Conservation (phyloP, 2,888 invertebrate species). For the Drosophila demipolita region DNA sequence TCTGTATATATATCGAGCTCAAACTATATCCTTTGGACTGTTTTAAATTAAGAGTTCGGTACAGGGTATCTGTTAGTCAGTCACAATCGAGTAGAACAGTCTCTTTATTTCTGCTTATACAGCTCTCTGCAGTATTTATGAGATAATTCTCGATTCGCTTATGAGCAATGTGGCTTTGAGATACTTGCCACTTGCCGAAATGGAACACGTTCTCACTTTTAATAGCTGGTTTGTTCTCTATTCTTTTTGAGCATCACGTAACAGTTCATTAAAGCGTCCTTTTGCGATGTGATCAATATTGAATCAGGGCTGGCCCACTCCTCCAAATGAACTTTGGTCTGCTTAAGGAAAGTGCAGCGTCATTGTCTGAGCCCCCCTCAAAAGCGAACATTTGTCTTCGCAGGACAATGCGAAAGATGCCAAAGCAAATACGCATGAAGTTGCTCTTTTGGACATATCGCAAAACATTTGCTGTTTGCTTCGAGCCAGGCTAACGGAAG, state of each 20-base stretch:
- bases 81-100: too few species aligned
- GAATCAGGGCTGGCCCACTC: conserved; percentile 32
- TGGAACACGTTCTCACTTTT: conserved; percentile 30
- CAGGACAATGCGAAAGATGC: conserved; percentile 32
- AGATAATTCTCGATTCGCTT: conserved; percentile 1
- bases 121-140: conserved; percentile 8
- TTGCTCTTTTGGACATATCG: conserved; percentile 63
- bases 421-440: conserved; percentile 70
- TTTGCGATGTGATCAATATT: conserved; percentile 45
- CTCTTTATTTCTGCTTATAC: conserved; percentile 34
- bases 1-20: background rate
- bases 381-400: conserved; percentile 26
- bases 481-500: conserved; percentile 50
- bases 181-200: conserved; percentile 15
- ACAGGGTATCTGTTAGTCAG: background rate
- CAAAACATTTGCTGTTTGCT: conserved; percentile 56
- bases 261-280: conserved; percentile 27
- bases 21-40: background rate
- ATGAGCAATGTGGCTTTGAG: conserved; percentile 6
- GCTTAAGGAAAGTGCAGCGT: conserved; percentile 56
- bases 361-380: conserved; percentile 55
- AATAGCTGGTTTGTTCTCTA: conserved; percentile 14
- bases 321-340: conserved; percentile 1
- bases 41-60: background rate
- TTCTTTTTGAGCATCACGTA: background rate